A percentile compares a stretch with the other conserved stretches of the same genome.
Conservation (phyloP, 2,113 vertebrate genomes). For the Boulengerochromis microlepis region DNA sequence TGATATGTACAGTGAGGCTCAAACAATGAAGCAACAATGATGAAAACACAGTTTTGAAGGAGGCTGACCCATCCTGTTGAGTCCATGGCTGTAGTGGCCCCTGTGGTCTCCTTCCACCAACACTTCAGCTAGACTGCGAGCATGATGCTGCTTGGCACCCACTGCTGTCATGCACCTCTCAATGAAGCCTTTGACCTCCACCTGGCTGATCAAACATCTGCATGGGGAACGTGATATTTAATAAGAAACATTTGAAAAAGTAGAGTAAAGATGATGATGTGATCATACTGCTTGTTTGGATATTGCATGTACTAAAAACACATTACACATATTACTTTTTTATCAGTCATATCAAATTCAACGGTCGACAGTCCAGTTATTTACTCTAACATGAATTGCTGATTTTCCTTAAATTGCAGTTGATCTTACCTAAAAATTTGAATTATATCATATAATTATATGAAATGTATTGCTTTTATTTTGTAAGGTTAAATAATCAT, state of each 20-base stretch:
- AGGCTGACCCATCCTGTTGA: constrained; percentile 72
- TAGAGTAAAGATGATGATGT: neutral
- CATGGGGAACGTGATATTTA: neutral
- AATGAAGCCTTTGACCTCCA: constrained; percentile 67
- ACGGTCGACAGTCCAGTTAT: neutral
- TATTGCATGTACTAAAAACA: neutral
- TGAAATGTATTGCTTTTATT: neutral
- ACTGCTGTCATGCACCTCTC: constrained; percentile 66
- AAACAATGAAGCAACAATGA: neutral
- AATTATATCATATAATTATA: neutral
- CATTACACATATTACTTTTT: neutral
- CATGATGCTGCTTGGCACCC: constrained; percentile 64
- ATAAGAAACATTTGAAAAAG: neutral
- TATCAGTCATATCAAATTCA: neutral
- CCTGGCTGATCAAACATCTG: constrained; percentile 67
- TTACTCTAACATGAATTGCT: neutral
- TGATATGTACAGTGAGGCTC: neutral
- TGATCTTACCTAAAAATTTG: neutral
- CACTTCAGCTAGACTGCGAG: constrained; percentile 67
- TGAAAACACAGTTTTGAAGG: neutral
- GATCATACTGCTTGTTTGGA: neutral
- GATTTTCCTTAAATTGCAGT: neutral
- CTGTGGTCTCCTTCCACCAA: constrained; percentile 72
- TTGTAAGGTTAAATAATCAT: neutral
- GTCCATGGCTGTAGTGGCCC: constrained; percentile 76